Evolutionary conservation across 2,888 invertebrate genomes (phyloP).

Genomic region (Netelia virgata): DNA sequence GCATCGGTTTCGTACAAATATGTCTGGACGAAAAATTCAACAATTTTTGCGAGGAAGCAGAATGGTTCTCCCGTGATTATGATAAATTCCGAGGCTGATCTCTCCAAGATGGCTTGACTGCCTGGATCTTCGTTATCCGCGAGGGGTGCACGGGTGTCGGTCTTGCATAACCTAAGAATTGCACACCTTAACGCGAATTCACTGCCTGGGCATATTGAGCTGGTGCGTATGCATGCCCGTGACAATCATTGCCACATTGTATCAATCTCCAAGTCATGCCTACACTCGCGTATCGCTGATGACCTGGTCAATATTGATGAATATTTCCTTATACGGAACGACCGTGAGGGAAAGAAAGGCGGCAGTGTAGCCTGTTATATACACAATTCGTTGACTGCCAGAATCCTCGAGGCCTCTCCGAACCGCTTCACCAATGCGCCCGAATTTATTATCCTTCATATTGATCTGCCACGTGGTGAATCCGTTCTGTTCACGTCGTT

Average conservation of each 20-base stretch:
- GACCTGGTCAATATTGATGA: not conserved
- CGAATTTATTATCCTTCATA: conserved; percentile 27
- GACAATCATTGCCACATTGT: conserved; percentile 20
- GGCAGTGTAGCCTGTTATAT: conserved; percentile 52
- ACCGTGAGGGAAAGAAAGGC: conserved; percentile 17
- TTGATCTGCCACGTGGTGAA: not conserved
- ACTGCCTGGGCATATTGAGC: conserved; percentile 13
- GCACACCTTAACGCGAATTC: conserved; percentile 27
- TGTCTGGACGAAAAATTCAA: not conserved
- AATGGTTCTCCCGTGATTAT: not conserved
- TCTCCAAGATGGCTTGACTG: not conserved
- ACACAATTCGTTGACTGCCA: conserved; percentile 39
- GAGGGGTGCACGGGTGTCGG: not conserved
- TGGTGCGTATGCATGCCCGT: not conserved
- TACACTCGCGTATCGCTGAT: conserved; percentile 9
- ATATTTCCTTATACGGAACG: conserved; percentile 39
- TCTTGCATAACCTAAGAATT: not conserved
- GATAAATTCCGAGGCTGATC: not conserved
- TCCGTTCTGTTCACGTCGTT: conserved; percentile 9
- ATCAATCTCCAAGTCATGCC: conserved; percentile 19
- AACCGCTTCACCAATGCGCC: conserved; percentile 18
- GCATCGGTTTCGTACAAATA: not conserved
- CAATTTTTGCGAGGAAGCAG: not conserved
- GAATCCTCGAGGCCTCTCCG: not conserved
- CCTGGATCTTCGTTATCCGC: no score